A percentile compares a stretch with the other conserved stretches of the same genome.
phyloP scores from a whole-genome alignment of 1,140 invertebrate genomes.

The Caenorhabditis briggsae region DNA sequence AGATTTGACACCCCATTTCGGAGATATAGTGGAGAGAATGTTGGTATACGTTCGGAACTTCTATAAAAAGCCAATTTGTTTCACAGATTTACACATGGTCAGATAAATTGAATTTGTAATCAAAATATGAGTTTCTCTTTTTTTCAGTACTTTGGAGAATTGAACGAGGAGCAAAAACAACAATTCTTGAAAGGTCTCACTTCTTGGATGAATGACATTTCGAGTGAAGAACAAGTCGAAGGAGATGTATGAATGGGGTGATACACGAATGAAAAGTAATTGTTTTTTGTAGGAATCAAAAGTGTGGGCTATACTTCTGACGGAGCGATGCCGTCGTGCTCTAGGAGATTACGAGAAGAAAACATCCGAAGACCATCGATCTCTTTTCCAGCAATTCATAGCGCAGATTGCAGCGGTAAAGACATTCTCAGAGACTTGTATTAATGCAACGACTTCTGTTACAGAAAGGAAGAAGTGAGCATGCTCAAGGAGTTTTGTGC shows the following conservation, averaged over 20 bases:
- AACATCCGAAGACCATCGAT: not conserved
- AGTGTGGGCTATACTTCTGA: slow-evolving; percentile 48
- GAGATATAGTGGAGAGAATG: slow-evolving; percentile 18
- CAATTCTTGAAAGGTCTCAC: not conserved
- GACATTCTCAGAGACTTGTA: not conserved
- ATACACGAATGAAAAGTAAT: not conserved
- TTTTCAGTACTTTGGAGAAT: slow-evolving; percentile 7
- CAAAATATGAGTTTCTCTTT: not conserved
- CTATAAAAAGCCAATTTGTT: slow-evolving; percentile 38
- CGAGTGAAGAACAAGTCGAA: not conserved
- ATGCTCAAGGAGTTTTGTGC: slow-evolving; percentile 29
- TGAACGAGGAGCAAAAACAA: slow-evolving; percentile 12
- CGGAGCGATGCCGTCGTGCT: slow-evolving; percentile 1
- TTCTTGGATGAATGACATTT: not conserved
- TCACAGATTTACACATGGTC: slow-evolving; percentile 35
- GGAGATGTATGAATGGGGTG: slow-evolving; percentile 5
- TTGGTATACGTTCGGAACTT: slow-evolving; percentile 8
- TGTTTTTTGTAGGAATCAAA: slow-evolving; percentile 35
- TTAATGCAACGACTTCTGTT: not conserved
- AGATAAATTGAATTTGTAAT: not conserved
- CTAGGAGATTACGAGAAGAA: slow-evolving; percentile 38
- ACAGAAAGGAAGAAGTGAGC: not conserved
- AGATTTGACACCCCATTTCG: slow-evolving; percentile 18
- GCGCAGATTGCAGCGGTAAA: slow-evolving; percentile 38
- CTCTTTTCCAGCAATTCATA: slow-evolving; percentile 27